Conservation (phyloP, 2,888 invertebrate species). For the Melieria crassipennis region DNA sequence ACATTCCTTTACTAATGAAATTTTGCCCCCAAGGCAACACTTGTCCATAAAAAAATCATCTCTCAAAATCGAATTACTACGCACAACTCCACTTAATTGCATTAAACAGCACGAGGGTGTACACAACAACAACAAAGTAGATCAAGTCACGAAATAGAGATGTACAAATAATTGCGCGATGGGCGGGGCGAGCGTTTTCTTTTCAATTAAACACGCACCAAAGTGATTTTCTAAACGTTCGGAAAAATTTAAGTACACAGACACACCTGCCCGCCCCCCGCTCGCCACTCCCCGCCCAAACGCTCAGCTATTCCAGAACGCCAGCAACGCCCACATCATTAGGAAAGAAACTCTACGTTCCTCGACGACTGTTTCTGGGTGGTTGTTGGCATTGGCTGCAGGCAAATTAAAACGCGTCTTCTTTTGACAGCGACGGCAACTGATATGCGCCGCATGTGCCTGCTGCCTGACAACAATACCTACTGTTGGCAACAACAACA, state of each 20-base stretch:
- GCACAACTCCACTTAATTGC: slow-evolving; percentile 40
- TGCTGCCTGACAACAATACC: slow-evolving; percentile 10
- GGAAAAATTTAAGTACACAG: neutral
- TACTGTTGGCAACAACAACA: neutral
- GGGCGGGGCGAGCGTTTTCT: slow-evolving; percentile 41
- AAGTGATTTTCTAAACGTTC: slow-evolving; percentile 21
- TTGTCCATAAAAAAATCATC: neutral
- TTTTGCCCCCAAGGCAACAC: neutral
- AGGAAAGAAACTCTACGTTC: neutral
- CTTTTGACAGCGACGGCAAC: slow-evolving; percentile 17
- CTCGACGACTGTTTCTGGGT: too few species aligned
- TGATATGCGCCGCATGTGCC: slow-evolving; percentile 6
- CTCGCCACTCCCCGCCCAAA: too few species aligned
- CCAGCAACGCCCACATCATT: slow-evolving; percentile 8
- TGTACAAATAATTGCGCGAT: slow-evolving; percentile 10
- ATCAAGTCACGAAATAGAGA: slow-evolving; percentile 19
- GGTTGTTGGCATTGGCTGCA: neutral
- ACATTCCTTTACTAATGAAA: too few species aligned
- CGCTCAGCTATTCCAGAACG: neutral
- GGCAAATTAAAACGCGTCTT: slow-evolving; percentile 28
- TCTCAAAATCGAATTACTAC: slow-evolving; percentile 44
- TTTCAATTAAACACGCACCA: slow-evolving; percentile 51
- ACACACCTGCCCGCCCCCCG: neutral
- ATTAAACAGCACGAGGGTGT: slow-evolving; percentile 34
- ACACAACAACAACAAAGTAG: slow-evolving; percentile 32